Evolutionary conservation across 2,888 invertebrate genomes (phyloP).

Genomic region (Rhopalosiphum nymphaeae): DNA sequence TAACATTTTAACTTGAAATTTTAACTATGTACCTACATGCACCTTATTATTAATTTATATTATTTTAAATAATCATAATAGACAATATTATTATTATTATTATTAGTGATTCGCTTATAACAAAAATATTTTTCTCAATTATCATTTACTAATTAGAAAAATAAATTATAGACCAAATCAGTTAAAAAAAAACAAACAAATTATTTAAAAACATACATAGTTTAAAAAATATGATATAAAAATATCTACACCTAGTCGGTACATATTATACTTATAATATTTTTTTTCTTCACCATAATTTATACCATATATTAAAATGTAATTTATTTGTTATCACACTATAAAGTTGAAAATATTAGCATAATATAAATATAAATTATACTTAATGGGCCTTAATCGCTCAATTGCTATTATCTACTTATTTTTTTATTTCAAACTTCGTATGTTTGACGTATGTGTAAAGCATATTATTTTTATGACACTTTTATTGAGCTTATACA

Average conservation of each 20-base stretch:
- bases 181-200: neutral
- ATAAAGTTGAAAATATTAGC: neutral
- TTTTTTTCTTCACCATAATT: neutral
- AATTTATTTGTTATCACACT: neutral
- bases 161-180: neutral
- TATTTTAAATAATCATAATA: too few species aligned
- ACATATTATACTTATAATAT: neutral
- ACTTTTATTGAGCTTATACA: neutral
- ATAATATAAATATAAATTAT: neutral
- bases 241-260: neutral
- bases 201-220: neutral
- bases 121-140: neutral
- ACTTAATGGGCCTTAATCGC: neutral
- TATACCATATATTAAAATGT: neutral
- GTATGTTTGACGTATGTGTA: too few species aligned
- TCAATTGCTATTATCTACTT: neutral
- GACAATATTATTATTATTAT: too few species aligned
- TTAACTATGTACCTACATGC: neutral
- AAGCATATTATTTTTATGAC: too few species aligned
- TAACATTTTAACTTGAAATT: neutral
- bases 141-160: neutral
- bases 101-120: neutral
- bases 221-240: neutral
- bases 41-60: too few species aligned
- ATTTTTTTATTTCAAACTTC: neutral